Evolutionary conservation across 2,113 vertebrate genomes (phyloP), one percentile per base, ranked within the genome.

Genomic region (Scopus umbretta): DNA sequence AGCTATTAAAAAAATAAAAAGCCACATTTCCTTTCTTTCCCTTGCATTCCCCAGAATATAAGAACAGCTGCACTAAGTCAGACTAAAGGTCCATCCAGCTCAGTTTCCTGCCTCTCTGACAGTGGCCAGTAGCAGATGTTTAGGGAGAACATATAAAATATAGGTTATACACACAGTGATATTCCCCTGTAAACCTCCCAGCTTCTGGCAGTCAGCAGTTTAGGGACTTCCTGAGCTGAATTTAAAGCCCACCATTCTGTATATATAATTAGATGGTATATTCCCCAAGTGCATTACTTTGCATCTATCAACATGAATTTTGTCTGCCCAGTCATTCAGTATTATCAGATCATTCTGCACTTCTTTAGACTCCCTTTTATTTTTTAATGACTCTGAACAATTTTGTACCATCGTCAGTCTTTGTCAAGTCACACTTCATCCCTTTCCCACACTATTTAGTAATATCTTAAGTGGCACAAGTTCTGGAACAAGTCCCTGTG

Each of bases 61-160:
- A 32, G 30, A 86, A 70, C 86, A 95, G 95, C 88, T 96, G 88
- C 59, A 66, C 19, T 53, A 81, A 90, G 27, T 90, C 79, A 92
- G 55, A 73, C 5, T 80, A 76, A 83, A 88, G 36, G 40, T 53
- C 75, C 40, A 66, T n/a, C 45, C 38, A 76, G 34, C 27, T 88
- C 42, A 53, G 58, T 32, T 86, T 86, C 32, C 40, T 42, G 49
- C n/a, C 34, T 67, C 26, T 82, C 55, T 92, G 75, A 49, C 83
- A 76, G 56, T 10, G 50, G 42, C 42, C 40, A 55, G 75, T 29
- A 94, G 50, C 71, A 92, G 80, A 90, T 91, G 32, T 84, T 92
- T 62, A 45, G 75, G 42, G 36, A 86, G 34, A 86, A 50, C 8
- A 29, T 21, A n/a, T 38, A 42, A 88, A 88, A 67, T 78, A 74